Base-by-base conservation (phyloP, 2,797 vertebrate genomes). In the Cygnus olor region DNA sequence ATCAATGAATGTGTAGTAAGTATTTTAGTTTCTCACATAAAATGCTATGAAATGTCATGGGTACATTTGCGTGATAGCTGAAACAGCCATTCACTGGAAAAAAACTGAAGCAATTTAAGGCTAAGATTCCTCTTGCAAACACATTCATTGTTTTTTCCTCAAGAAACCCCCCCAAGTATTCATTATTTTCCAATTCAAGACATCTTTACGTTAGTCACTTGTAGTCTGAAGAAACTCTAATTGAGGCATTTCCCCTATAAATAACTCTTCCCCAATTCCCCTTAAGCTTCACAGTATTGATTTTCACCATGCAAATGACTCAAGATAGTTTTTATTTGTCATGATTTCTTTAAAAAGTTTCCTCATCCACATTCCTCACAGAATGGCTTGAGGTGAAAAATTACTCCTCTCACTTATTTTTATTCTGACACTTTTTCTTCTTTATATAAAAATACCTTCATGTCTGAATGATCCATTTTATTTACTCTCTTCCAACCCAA, bases 131-230 rank as follows among this genome's bases (percentile, higher is more conserved):
- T 94, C 20, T 68, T 83, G 16, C 30, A 84, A 94, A 96, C 6
- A 93, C 80, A 95, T 84, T 87, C 34, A 65, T 77, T 65, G 27
- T 14, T 92, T 83, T 88, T 89, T 73, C 65, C 45, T 78, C 58
- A 63, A 94, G 45, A 96, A 85, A 82, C 51, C 5, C 72, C 22
- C 73, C 44, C 61, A 93, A 68, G 10, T 18, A 92, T 86, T 89
- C 81, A 65, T 89, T 74, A 78, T 69, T 36, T 96, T 70, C 65
- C 82, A 84, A 65, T 64, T 88, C 80, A 28, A 78, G 60, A 36
- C 20, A 88, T 77, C 30, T 61, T 71, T 74, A 77, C 27, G 79
- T 56, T 68, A 47, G 63, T 86, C 80, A 86, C 11, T 83, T 88
- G 42, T 65, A 30, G 60, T 69, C 58, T 93, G 45, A 90, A 88